Evolutionary conservation across 1,140 invertebrate species (phyloP), one percentile per base, ranked within the genome.

Genomic region (Trissolcus basalis): DNA sequence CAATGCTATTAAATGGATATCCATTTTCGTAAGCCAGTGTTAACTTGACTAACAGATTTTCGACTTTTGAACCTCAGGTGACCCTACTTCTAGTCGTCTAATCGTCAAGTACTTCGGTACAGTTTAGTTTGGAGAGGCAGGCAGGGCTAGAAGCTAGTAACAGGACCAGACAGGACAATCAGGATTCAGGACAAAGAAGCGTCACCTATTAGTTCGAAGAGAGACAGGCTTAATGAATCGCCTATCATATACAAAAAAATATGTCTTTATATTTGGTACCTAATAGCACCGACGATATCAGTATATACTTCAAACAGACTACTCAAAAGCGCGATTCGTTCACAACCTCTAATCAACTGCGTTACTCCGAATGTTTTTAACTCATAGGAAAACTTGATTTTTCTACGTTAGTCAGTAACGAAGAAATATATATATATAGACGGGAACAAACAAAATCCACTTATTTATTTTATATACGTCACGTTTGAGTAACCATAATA

Each of bases 51-150:
- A 87, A 87, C 85, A 83, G 84, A 86, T 86, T 87, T 88, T 81
- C 87, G 80, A 88, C 80, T 88, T 88, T 88, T 88, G 63, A 88
- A 88, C 86, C 87, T 87, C 86, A 88, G 87, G 87, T 88, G 86
- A 88, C 81, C 78, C 85, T 87, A 86, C 87, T 85, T 86, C 85
- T 88, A 87, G 87, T 87, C 87, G 86, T 87, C 86, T 88, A 88
- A 84, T 87, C 84, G 80, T 77, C 86, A 87, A 39, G 85, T 87
- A 88, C 85, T 82, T 80, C 78, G 82, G 85, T 88, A 86, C 85
- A 86, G 82, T 87, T 87, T 87, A 86, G 85, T 86, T 84, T 80
- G 86, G 85, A 87, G 67, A 74, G 71, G 85, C 85, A 86, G 85
- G 87, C 87, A 88, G 87, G 85, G 82, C 81, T 85, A 86, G 80